Evolutionary conservation across 2,113 vertebrate species (phyloP).

Genomic region (Charina bottae): DNA sequence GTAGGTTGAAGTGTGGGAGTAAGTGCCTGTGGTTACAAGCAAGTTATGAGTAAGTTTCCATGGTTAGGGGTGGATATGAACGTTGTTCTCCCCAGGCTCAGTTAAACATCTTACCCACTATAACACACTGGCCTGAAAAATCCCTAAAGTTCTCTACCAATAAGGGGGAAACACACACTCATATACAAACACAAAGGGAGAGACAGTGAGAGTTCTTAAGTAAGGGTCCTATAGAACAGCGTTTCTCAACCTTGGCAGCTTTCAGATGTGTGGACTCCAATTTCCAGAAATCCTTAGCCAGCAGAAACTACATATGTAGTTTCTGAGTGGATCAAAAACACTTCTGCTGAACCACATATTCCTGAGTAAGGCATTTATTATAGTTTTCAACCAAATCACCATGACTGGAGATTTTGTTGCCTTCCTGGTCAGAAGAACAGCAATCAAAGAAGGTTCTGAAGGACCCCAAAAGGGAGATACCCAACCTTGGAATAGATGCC

Average conservation of each 20-base stretch:
- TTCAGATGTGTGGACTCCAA: background rate
- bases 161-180: background rate
- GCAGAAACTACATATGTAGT: background rate
- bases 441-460: background rate
- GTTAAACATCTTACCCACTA: background rate
- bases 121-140: background rate
- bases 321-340: too few relatives aligned
- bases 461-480: background rate
- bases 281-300: background rate
- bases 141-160: background rate
- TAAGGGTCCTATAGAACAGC: background rate
- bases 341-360: background rate
- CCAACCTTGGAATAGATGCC: background rate
- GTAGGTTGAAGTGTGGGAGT: background rate
- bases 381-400: background rate
- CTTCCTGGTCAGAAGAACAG: background rate
- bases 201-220: background rate
- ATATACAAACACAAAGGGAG: background rate
- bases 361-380: background rate
- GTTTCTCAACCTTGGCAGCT: background rate
- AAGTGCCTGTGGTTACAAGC: background rate
- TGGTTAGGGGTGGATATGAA: background rate
- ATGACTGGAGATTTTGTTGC: background rate
- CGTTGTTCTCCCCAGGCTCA: background rate
- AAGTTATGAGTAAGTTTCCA: background rate